A percentile compares a stretch with the other conserved stretches of the same genome.
These are phyloP conservation scores for Sinopyrophorus schimmeli DNA, from an alignment of 2,888 invertebrate species.

Conservation along the genomic window DNA sequence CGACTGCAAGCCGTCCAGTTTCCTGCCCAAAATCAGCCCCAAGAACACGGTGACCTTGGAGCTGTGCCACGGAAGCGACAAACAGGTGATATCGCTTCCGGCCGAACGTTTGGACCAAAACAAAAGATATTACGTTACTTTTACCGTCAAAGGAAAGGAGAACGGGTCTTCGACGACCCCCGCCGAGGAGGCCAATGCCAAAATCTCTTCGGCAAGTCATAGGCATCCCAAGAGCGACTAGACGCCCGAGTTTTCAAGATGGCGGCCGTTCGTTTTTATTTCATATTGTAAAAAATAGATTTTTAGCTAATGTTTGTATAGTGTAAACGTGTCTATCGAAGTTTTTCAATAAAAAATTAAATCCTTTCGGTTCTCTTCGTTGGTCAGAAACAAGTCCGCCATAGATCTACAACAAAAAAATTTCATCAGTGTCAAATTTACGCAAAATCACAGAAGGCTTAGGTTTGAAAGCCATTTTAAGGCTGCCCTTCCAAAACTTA, in stretches of 20 bases:
- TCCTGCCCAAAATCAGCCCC: constrained; percentile 67
- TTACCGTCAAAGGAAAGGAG: constrained; percentile 82
- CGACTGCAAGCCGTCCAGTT: constrained; percentile 54
- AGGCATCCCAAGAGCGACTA: constrained; percentile 55
- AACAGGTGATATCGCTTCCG: constrained; percentile 85
- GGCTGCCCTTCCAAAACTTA: no score
- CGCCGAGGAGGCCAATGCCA: constrained; percentile 34
- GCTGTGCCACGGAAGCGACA: constrained; percentile 81
- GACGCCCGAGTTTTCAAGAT: no score
- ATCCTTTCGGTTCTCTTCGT: no score
- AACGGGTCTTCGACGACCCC: constrained; percentile 56
- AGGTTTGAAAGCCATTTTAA: no score
- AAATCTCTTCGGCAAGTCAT: constrained; percentile 43
- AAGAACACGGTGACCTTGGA: constrained; percentile 71
- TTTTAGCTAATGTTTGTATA: constrained; percentile 12
- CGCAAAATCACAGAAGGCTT: no score
- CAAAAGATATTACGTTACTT: constrained; percentile 90
- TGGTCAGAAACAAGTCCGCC: no score
- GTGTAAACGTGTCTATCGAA: constrained; percentile 5
- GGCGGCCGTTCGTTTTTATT: no score
- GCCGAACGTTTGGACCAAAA: constrained; percentile 85
- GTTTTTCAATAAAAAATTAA: no score
- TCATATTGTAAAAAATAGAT: no score
- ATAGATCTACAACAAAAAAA: no score
- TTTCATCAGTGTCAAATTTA: no score